Evolutionary conservation across 2,113 vertebrate species (phyloP).

Genomic region (Sinosuthora webbiana): DNA sequence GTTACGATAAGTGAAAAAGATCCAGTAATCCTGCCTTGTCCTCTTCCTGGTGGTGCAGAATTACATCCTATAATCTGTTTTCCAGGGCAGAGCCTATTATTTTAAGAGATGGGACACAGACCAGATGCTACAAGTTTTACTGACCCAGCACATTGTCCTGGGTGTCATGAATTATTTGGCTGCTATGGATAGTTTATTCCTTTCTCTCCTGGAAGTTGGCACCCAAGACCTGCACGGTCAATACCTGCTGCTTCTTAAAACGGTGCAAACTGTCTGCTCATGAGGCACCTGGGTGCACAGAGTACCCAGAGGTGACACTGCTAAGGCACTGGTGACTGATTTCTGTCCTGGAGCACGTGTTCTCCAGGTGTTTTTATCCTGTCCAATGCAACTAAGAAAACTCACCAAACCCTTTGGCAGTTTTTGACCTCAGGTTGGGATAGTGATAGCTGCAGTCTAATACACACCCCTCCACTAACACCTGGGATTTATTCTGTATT

Average conservation of each 20-base stretch:
- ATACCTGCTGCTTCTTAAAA: neutral
- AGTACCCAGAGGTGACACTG: neutral
- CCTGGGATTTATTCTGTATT: neutral
- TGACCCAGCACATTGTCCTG: neutral
- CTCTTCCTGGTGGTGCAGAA: neutral
- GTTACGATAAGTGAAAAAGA: neutral
- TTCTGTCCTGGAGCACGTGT: neutral
- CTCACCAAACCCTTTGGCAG: neutral
- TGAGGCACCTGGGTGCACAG: neutral
- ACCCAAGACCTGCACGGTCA: neutral
- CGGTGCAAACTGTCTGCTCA: neutral
- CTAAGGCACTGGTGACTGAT: neutral
- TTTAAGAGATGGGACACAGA: neutral
- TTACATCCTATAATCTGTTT: neutral
- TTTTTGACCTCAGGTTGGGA: neutral
- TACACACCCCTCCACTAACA: neutral
- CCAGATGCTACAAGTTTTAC: neutral
- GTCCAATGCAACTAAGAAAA: neutral
- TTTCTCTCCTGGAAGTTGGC: neutral
- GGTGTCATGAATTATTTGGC: neutral
- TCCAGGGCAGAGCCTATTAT: neutral
- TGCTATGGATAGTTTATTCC: neutral
- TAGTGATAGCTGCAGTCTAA: neutral
- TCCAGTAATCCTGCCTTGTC: neutral
- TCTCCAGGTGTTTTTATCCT: neutral